Base-by-base conservation (phyloP, 2,888 invertebrate genomes). In the Drosophila pseudotakahashii region DNA sequence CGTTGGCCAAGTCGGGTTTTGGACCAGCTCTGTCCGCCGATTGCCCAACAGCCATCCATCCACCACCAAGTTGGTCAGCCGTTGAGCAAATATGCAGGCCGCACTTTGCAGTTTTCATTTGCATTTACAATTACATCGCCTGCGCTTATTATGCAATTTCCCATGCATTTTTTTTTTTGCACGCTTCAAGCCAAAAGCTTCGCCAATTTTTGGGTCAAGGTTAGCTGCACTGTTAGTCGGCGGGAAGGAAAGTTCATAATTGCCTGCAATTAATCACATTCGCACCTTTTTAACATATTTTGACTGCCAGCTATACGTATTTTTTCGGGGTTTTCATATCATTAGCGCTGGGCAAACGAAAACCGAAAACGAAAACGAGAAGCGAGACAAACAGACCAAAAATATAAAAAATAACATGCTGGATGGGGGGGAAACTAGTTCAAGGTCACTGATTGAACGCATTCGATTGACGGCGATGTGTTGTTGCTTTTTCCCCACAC, bases 381-480 rank as follows among this genome's bases (percentile, higher is more conserved):
- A 68, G 47, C 54, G 54, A 71, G 62, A 60, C 23, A 67, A 54
- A 52, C 45, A 44, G 55, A 67, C 47, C 50, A 53, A 58, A 68
- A 39, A 36, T 23, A 52, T 32, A 60, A 7, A 41, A 23, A 53
- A 67, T 42, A 72, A 54, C 19, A 44, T 9, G 58, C 59, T 60
- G 57, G 58, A 37, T 11, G 10, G 50, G 68, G 68, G 68, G 51
- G 72, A 85, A 88, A 89, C 79, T 88, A 86, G 89, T 89, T 89
- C 89, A 89, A 89, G 89, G 89, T 82, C 88, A 89, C 76, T 78
- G 57, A 77, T 75, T 77, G 77, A 84, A 53, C 77, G 82, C 77
- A 74, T 54, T 73, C 58, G 72, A 59, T 59, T 48, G 37, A 41
- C 34, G 32, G 23, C 48, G 7, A 4, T 42, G 52, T 59, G 66